A percentile compares a stretch with the other conserved stretches of the same genome.
Evolutionary conservation across 2,113 vertebrate species (phyloP).

Genomic region (Peucedramus taeniatus): DNA sequence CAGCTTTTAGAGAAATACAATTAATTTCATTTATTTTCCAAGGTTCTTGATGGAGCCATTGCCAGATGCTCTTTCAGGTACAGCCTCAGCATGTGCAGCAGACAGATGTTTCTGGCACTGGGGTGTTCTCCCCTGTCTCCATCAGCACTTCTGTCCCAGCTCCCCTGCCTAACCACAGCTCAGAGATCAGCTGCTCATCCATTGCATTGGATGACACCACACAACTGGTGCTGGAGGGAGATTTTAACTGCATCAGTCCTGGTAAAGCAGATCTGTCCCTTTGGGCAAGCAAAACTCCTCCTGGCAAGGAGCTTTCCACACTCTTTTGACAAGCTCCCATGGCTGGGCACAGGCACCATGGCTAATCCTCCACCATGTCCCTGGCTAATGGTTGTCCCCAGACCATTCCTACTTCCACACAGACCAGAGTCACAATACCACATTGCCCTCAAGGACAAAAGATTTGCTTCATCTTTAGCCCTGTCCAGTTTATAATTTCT

Average conservation of each 20-base stretch:
- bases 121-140: not conserved
- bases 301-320: not conserved
- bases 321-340: not conserved
- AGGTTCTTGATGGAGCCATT: not conserved
- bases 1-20: not conserved
- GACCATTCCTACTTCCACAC: not conserved
- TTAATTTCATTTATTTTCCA: not conserved
- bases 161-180: not conserved
- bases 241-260: not conserved
- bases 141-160: not conserved
- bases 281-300: not conserved
- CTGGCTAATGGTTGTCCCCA: not conserved
- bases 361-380: not conserved
- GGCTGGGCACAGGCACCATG: fast-evolving
- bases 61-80: not conserved
- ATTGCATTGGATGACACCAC: not conserved
- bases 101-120: not conserved
- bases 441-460: not conserved
- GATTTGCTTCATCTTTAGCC: not conserved
- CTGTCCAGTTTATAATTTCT: not conserved
- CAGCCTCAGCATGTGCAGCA: not conserved
- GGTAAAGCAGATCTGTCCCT: not conserved
- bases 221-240: not conserved
- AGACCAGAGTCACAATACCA: not conserved
- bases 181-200: not conserved